Evolutionary conservation across 2,888 invertebrate genomes (phyloP), one percentile per base, ranked within the genome.

Genomic region (Stramonita haemastoma): DNA sequence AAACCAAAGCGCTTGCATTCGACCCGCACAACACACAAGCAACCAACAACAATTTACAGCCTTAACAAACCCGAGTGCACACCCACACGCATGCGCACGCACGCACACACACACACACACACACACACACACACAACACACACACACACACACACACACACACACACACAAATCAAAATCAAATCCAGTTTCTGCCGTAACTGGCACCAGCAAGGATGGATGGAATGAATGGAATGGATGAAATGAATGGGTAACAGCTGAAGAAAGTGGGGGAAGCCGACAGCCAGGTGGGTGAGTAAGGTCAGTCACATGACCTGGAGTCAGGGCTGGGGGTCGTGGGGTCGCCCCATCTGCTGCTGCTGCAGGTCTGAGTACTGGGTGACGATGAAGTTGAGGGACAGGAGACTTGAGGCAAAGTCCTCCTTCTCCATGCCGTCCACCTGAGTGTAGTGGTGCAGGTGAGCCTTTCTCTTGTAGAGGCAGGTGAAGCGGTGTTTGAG

Each of bases 391-490:
- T 93, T 94, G 13, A 96, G 91, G 66, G 95, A 95, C 88, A 95
- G 94, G 4, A 95, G 90, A 90, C 95, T 95, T 86, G 94, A 93
- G 32, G 94, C 90, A 89, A 96, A 96, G 79, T 95, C 95, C 4
- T 92, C 90, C 60, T 93, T 83, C 85, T 96, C 96, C 96, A 96
- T 96, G 8, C 95, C 95, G 15, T 96, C 95, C 22, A 95, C 94
- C 84, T 94, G 92, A 0, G 96, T 95, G 93, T 96, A 96, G 92
- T 96, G 96, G 92, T 96, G 96, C 11, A 96, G 91, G 90, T 96
- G 96, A 22, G 96, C 96, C 96, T 91, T 90, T 22, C 91, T 77
- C 36, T 94, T 95, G 92, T 96, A 96, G 8, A 96, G 94, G 89
- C 94, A 95, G 77, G 93, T 91, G 93, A 96, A 96, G 91, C 96